phyloP scores from a whole-genome alignment of 2,888 invertebrate species.

The Allygus modestus region DNA sequence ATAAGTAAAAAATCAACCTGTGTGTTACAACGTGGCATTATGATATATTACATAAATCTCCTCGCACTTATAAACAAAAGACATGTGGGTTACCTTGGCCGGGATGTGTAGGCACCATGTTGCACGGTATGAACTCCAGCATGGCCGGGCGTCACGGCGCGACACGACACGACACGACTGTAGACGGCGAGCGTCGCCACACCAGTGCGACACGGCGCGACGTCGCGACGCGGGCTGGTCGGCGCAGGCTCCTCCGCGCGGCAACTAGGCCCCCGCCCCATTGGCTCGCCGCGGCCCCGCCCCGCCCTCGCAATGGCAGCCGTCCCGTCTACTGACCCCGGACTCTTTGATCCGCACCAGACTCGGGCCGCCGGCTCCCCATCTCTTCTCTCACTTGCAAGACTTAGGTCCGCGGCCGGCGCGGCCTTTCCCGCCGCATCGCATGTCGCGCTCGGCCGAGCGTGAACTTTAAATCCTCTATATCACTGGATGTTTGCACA shows the following conservation, averaged over 20 bases:
- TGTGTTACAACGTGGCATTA: too few species aligned
- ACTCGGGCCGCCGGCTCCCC: neutral
- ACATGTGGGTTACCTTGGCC: conserved; percentile 64
- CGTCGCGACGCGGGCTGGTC: neutral
- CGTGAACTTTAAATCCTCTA: conserved; percentile 51
- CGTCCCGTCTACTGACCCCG: neutral
- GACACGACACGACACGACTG: conserved; percentile 15
- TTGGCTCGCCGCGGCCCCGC: conserved; percentile 28
- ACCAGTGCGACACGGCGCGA: conserved; percentile 18
- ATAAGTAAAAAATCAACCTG: too few species aligned
- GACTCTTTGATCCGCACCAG: conserved; percentile 37
- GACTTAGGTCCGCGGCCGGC: conserved; percentile 13
- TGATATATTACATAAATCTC: too few species aligned
- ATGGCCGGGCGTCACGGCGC: conserved; percentile 61
- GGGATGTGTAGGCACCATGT: conserved; percentile 69
- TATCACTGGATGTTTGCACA: conserved; percentile 50
- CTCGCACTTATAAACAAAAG: too few species aligned
- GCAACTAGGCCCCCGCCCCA: conserved; percentile 37
- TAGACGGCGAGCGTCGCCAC: neutral
- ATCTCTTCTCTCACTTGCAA: neutral
- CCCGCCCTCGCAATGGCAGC: conserved; percentile 26
- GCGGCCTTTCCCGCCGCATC: neutral
- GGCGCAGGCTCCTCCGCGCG: conserved; percentile 51
- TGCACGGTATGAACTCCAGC: conserved; percentile 68
- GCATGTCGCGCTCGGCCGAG: conserved; percentile 16